A percentile compares a stretch with the other conserved stretches of the same genome.
phyloP scores from a whole-genome alignment of 35 echinoderm and acorn worm species.

The Nesometra sesokonis region DNA sequence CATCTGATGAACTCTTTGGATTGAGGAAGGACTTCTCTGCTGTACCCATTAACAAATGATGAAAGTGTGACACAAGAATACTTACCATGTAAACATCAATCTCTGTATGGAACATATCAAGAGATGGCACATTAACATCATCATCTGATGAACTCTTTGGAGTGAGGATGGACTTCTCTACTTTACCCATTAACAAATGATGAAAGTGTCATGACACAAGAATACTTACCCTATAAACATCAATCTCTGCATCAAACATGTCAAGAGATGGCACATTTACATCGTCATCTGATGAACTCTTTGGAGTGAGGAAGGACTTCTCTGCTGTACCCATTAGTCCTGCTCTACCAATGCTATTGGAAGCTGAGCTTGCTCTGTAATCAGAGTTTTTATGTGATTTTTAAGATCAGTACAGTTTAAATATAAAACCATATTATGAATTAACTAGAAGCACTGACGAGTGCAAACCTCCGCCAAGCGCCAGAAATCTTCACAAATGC shows the following conservation, averaged over 20 bases:
- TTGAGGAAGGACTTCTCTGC: constrained; percentile 88
- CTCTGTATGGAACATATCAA: constrained; percentile 91
- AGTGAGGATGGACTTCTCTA: constrained; percentile 77
- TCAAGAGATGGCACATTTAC: constrained; percentile 85
- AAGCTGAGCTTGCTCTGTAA: constrained; percentile 86
- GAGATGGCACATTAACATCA: constrained; percentile 64
- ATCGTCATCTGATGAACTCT: constrained; percentile 31
- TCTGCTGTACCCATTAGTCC: constrained; percentile 97
- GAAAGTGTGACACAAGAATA: no score
- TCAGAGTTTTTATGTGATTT: no score
- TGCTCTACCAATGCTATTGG: constrained; percentile 80
- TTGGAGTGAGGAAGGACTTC: constrained; percentile 76
- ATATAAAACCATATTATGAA: no score
- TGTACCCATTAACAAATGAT: constrained; percentile 96
- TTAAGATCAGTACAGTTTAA: no score
- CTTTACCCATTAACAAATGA: constrained; percentile 54
- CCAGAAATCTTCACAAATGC: no score
- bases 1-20: constrained; percentile 40
- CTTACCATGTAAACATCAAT: constrained; percentile 94
- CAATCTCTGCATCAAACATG: constrained; percentile 95
- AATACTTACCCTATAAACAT: constrained; percentile 80
- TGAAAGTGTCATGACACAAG: no score
- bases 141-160: constrained; percentile 44
- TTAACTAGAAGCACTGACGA: no score
- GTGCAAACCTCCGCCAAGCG: no score